Evolutionary conservation across 2,113 vertebrate species (phyloP).

Genomic region (Tringa solitaria): DNA sequence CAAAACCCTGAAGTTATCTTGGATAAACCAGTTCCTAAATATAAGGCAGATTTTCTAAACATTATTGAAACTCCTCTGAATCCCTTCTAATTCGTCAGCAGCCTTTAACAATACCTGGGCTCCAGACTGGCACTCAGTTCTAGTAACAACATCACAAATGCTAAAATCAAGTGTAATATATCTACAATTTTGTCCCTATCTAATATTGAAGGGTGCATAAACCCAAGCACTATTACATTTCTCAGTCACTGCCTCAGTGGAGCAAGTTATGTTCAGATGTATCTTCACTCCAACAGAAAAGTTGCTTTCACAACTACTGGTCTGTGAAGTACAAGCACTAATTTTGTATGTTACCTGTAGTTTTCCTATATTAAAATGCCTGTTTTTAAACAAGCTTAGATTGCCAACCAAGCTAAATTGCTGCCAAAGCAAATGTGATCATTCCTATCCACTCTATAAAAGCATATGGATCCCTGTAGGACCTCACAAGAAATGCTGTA

Average conservation of each 20-base stretch:
- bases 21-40: not conserved
- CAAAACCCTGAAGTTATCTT: not conserved
- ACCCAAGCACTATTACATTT: not conserved
- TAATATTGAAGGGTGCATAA: not conserved
- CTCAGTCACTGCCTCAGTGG: not conserved
- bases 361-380: not conserved
- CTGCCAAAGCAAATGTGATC: not conserved
- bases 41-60: not conserved
- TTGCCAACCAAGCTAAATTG: not conserved
- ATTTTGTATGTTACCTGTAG: not conserved
- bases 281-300: not conserved
- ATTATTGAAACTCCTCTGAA: not conserved
- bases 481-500: not conserved
- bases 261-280: not conserved
- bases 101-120: not conserved
- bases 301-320: not conserved
- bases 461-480: not conserved
- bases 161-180: not conserved
- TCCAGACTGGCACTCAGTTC: not conserved
- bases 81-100: not conserved
- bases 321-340: not conserved
- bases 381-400: not conserved
- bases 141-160: not conserved
- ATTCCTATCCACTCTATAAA: not conserved
- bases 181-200: not conserved